Percentiles rank a stretch among this genome's conserved stretches.
phyloP scores from a whole-genome alignment of 2,888 invertebrate genomes.

The Abrostola tripartita region DNA sequence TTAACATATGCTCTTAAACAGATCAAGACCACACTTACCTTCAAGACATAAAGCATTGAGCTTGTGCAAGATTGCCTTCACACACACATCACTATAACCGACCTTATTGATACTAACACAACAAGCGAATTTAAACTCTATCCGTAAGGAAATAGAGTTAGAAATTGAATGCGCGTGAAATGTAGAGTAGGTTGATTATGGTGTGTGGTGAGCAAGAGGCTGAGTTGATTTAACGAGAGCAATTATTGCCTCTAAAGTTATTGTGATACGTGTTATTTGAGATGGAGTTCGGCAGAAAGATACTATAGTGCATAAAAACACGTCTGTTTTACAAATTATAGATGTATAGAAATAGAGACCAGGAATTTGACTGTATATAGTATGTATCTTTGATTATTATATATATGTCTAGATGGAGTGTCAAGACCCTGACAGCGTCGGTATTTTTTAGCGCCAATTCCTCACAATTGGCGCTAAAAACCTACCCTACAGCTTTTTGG shows the following conservation, averaged over 20 bases:
- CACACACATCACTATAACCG: slow-evolving; percentile 22
- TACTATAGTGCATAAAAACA: too few relatives aligned
- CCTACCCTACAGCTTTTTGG: too few relatives aligned
- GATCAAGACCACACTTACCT: slow-evolving; percentile 45
- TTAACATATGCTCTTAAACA: slow-evolving; percentile 27
- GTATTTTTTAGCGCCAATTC: too few relatives aligned
- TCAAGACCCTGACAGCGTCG: too few relatives aligned
- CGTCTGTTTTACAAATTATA: too few relatives aligned
- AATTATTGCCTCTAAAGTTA: slow-evolving; percentile 10
- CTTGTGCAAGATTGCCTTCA: slow-evolving; percentile 40
- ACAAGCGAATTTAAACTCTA: slow-evolving; percentile 23
- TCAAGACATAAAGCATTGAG: slow-evolving; percentile 33
- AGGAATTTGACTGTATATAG: too few relatives aligned
- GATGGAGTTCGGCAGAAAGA: not conserved
- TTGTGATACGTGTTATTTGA: not conserved
- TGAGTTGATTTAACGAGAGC: not conserved
- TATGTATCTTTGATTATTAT: too few relatives aligned
- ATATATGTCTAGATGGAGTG: too few relatives aligned
- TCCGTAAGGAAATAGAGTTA: fast-evolving
- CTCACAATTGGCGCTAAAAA: too few relatives aligned
- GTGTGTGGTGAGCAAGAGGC: slow-evolving; percentile 1
- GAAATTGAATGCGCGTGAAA: not conserved
- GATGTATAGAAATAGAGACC: too few relatives aligned
- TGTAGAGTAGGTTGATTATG: slow-evolving; percentile 13
- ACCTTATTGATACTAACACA: slow-evolving; percentile 11